These are phyloP conservation scores for Pogona vitticeps DNA, from an alignment of 2,113 vertebrate genomes.

Conservation along the genomic window DNA sequence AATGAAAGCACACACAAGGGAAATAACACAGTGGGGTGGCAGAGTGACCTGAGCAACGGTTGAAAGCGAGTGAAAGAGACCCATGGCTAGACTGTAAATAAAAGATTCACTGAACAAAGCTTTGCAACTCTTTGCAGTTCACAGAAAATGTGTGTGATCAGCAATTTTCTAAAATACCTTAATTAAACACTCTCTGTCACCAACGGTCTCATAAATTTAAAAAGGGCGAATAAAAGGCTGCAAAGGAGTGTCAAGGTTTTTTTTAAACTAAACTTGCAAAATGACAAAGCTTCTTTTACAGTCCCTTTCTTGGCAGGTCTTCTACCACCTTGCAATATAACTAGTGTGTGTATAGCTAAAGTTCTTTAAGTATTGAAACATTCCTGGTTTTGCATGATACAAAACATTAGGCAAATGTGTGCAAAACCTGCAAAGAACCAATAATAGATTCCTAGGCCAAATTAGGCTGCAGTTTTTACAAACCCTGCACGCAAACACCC, in stretches of 20 bases:
- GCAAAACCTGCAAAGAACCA: background rate
- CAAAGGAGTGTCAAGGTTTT: background rate
- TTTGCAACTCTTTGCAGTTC: background rate
- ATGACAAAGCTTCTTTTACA: background rate
- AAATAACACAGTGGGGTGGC: slow-evolving; percentile 13
- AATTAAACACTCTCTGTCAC: background rate
- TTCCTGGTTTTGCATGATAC: background rate
- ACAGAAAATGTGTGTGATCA: background rate
- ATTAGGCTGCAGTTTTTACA: background rate
- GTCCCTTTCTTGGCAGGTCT: background rate
- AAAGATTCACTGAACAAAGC: background rate
- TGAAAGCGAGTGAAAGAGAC: background rate
- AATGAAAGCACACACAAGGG: background rate
- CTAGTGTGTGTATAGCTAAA: background rate
- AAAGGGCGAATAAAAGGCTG: background rate
- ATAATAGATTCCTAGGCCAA: background rate
- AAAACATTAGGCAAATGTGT: background rate
- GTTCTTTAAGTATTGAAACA: background rate
- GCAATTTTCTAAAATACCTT: background rate
- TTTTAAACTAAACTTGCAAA: fast-evolving
- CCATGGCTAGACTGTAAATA: background rate
- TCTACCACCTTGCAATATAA: background rate
- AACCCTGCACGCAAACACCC: too few species aligned
- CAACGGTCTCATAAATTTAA: background rate
- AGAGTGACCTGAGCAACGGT: background rate